These are phyloP conservation scores for Aphelinus certus DNA, from an alignment of 1,140 invertebrate genomes.

Conservation along the genomic window DNA sequence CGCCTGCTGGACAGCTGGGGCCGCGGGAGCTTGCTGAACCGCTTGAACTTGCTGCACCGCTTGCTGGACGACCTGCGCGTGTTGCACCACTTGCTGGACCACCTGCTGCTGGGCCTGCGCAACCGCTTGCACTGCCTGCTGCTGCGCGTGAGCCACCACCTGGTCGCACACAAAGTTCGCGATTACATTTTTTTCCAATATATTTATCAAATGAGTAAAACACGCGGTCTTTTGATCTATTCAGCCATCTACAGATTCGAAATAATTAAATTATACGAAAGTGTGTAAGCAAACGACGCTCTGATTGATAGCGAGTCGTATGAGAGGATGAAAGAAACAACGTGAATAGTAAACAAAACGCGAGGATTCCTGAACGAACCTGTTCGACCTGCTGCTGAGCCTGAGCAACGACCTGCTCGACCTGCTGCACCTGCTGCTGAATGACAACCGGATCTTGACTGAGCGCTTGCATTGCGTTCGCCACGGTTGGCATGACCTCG, in stretches of 20 bases:
- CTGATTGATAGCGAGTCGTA: too few species aligned
- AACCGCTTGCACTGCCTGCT: slow-evolving; percentile 59
- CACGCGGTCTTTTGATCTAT: too few species aligned
- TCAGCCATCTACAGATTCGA: too few species aligned
- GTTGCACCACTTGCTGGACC: slow-evolving; percentile 60
- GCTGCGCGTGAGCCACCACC: slow-evolving; percentile 61
- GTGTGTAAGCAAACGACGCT: too few species aligned
- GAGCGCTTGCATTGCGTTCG: slow-evolving; percentile 20
- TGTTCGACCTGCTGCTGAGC: slow-evolving; percentile 64
- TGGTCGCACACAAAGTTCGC: background rate
- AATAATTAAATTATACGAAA: too few species aligned
- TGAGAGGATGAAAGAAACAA: too few species aligned
- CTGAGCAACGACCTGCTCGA: slow-evolving; percentile 62
- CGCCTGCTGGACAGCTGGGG: slow-evolving; percentile 55
- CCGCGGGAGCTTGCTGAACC: slow-evolving; percentile 51
- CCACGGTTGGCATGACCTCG: slow-evolving; percentile 49
- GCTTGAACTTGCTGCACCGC: slow-evolving; percentile 62
- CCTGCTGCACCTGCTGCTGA: slow-evolving; percentile 61
- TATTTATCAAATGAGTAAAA: too few species aligned
- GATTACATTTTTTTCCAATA: too few species aligned
- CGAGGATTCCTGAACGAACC: background rate
- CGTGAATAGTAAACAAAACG: background rate
- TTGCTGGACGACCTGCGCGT: slow-evolving; percentile 64
- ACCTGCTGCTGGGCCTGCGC: slow-evolving; percentile 64
- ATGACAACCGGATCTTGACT: slow-evolving; percentile 56